Evolutionary conservation across 1,140 invertebrate species (phyloP), one percentile per base, ranked within the genome.

Genomic region (Ptiloglossa arizonensis): DNA sequence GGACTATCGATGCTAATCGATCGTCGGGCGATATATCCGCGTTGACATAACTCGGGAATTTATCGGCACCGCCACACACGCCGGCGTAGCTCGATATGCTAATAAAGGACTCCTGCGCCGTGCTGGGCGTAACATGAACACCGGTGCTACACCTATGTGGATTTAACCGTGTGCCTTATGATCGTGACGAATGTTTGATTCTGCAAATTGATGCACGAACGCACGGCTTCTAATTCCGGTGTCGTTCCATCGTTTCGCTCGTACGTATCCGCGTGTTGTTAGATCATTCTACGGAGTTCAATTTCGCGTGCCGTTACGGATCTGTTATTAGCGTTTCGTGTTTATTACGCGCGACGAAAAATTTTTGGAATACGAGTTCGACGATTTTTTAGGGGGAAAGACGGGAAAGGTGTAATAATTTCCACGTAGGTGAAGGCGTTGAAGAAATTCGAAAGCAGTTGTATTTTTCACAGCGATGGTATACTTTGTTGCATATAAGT

Each of bases 21-120:
- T 90, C 88, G 86, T 77, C 66, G 64, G 80, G 63, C 86, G 87
- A 89, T 90, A 87, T 89, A 89, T 89, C 89, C 88, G 68, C 83
- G 85, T 83, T 89, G 87, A 90, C 87, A 89, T 90, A 90, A 90
- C 85, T 86, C 81, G 81, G 86, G 86, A 89, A 90, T 91, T 90
- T 90, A 90, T 90, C 85, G 90, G 82, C 86, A 87, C 89, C 88
- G 85, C 73, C 78, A 82, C 80, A 83, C 76, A 86, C 67, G 86
- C 38, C 80, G 77, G 77, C 71, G 72, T 82, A 76, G 82, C 71
- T 85, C 85, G 85, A 83, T 87, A 88, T 87, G 87, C 87, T 90
- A 89, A 89, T 90, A 89, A 89, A 90, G 83, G 86, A 88, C 87
- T 86, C 80, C 63, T 44, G 84, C 48, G 46, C 22, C 75, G 60